Base-by-base conservation (phyloP, 2,888 invertebrate genomes). In the Empis livida region DNA sequence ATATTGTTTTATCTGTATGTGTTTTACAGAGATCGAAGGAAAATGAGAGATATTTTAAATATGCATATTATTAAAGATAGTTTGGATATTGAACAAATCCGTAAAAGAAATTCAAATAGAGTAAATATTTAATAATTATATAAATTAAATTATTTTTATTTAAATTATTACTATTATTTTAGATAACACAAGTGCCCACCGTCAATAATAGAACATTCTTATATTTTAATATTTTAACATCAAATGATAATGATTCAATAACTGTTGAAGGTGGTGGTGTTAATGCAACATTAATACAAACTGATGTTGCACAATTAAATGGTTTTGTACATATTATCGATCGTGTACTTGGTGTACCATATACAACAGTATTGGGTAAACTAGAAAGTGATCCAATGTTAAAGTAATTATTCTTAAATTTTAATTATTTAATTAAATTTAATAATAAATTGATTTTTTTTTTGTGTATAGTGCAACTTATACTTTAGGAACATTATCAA, bases 321-420 rank as follows among this genome's bases (percentile, higher is more conserved):
- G 95, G 95, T 23, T 85, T 88, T 58, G 84, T 95, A 44, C 94
- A 95, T 66, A 87, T 95, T 58, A 91, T 95, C 57, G 89, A 94
- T 67, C 77, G 85, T 58, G 87, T 95, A 9, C 76, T 95, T 11
- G 94, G 93, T 41, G 83, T 92, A 43, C 91, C 93, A 6, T 89
- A 88, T 59, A 82, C 86, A 16, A 90, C 86, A 2, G 82, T 93
- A 11, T 76, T 80, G 49, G 84, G 88, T 57, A 93, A 92, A 70
- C 70, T 94, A 51, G 78, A 78, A 57, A 82, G 84, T 14, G 92
- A 92, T 70, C 88, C 89, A 0, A 86, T 87, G 82, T 74, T 93
- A 50, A 86, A 84, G 92, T 92, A 71, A 77, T 79, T 71, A 3
- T 31, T 31, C 9, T 32, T 32, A n/a, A 3, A 13, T 13, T 5